phyloP scores from a whole-genome alignment of 1,140 invertebrate species.

The Pissodes strobi region DNA sequence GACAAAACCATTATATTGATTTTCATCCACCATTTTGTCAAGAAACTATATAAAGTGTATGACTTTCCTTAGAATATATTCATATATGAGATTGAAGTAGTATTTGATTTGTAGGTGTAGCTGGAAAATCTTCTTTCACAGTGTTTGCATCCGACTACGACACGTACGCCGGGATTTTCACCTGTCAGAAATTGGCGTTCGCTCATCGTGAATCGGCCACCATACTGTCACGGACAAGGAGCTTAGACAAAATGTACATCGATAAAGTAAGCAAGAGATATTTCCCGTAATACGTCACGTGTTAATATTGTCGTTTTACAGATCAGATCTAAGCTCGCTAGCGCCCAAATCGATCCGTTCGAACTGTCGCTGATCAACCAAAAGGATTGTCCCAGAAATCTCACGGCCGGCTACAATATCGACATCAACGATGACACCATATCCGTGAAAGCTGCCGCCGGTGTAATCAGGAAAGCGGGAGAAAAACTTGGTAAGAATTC shows the following conservation, averaged over 20 bases:
- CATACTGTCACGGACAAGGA: conserved; percentile 72
- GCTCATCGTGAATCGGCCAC: conserved; percentile 77
- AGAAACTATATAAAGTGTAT: too few species aligned
- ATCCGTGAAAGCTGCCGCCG: conserved; percentile 69
- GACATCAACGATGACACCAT: conserved; percentile 78
- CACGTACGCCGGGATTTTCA: conserved; percentile 76
- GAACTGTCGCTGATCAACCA: conserved; percentile 77
- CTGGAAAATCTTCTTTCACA: conserved; percentile 73
- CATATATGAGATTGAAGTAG: too few species aligned
- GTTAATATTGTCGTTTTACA: too few species aligned
- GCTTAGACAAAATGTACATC: conserved; percentile 68
- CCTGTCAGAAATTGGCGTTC: conserved; percentile 76
- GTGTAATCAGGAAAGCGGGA: conserved; percentile 71
- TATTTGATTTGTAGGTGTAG: conserved; percentile 64
- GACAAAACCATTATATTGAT: too few species aligned
- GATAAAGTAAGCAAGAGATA: conserved; percentile 70
- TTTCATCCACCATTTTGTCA: too few species aligned
- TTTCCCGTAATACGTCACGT: too few species aligned
- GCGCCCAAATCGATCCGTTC: conserved; percentile 71
- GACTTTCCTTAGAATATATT: too few species aligned
- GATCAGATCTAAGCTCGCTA: conserved; percentile 65
- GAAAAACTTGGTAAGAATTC: conserved; percentile 59
- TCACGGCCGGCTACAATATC: conserved; percentile 61
- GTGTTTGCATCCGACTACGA: conserved; percentile 76
- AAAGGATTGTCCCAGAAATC: conserved; percentile 63